Evolutionary conservation across 2,113 vertebrate genomes (phyloP).

Genomic region (Leucopsar rothschildi): DNA sequence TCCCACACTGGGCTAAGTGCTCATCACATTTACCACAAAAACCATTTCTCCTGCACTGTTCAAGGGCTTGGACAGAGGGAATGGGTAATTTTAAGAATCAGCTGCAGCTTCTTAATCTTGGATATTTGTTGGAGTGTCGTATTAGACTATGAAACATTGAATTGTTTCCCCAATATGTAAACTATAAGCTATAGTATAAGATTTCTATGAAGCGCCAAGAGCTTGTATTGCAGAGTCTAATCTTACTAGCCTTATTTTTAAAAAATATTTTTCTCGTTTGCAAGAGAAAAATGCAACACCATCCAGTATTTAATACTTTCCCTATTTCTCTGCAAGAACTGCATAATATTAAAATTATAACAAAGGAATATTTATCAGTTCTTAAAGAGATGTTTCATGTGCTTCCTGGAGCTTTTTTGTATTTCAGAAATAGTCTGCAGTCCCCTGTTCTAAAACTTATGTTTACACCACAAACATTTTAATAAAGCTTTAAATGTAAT

Average conservation of each 20-base stretch:
- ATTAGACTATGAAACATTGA: not conserved
- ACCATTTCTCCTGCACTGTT: not conserved
- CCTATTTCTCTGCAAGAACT: not conserved
- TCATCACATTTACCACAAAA: not conserved
- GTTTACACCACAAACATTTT: not conserved
- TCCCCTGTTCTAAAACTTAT: not conserved
- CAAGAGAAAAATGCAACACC: not conserved
- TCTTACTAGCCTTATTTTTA: rapidly evolving
- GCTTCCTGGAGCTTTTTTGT: not conserved
- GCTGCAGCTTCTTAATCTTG: not conserved
- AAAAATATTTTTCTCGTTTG: not conserved
- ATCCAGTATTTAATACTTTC: not conserved
- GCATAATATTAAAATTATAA: not conserved
- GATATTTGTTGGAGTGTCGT: not conserved
- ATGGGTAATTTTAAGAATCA: not conserved
- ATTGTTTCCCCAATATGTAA: not conserved
- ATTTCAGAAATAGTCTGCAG: not conserved
- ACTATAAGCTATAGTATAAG: not conserved
- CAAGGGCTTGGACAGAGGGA: not conserved
- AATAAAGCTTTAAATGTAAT: not conserved
- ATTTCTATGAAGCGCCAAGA: not conserved
- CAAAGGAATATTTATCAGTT: not conserved
- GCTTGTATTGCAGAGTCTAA: not conserved
- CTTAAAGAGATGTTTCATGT: not conserved
- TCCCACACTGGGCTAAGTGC: not conserved